These are phyloP conservation scores for Acleris sparsana DNA, from an alignment of 2,888 invertebrate species.

Conservation along the genomic window DNA sequence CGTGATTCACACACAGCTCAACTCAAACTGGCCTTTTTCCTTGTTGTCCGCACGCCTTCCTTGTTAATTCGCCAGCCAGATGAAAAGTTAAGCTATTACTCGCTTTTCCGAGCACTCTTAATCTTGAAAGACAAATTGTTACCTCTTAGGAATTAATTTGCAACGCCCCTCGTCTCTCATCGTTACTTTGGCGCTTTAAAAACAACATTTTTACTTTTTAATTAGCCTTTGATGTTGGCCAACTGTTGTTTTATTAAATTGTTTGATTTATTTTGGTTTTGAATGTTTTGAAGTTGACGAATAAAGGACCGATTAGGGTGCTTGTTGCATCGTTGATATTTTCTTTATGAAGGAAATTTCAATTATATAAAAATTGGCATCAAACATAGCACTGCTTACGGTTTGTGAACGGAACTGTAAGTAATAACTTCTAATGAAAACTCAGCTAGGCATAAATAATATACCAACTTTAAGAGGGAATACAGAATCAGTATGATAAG, in stretches of 20 bases:
- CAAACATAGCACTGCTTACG: too few species aligned
- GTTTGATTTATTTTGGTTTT: conserved; percentile 39
- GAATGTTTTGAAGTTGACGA: not conserved
- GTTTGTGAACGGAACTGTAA: too few species aligned
- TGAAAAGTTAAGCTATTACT: conserved; percentile 82
- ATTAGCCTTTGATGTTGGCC: conserved; percentile 61
- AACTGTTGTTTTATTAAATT: conserved; percentile 51
- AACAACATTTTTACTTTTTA: conserved; percentile 60
- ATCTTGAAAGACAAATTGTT: conserved; percentile 60
- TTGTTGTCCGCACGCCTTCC: conserved; percentile 58
- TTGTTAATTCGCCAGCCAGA: conserved; percentile 78
- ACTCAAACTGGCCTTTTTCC: not conserved
- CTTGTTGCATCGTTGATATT: too few species aligned
- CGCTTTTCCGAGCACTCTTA: conserved; percentile 61
- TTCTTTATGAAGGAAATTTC: too few species aligned
- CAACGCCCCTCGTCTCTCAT: conserved; percentile 59
- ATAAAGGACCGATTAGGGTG: not conserved
- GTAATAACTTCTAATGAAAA: too few species aligned
- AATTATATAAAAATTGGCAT: too few species aligned
- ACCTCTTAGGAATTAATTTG: conserved; percentile 76
- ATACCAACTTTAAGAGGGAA: too few species aligned
- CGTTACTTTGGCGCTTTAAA: conserved; percentile 45
- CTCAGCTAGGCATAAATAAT: too few species aligned
- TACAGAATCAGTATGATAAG: too few species aligned
- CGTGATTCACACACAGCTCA: not conserved